Base-by-base conservation (phyloP, 2,888 invertebrate species). In the Drosophila bunnanda region DNA sequence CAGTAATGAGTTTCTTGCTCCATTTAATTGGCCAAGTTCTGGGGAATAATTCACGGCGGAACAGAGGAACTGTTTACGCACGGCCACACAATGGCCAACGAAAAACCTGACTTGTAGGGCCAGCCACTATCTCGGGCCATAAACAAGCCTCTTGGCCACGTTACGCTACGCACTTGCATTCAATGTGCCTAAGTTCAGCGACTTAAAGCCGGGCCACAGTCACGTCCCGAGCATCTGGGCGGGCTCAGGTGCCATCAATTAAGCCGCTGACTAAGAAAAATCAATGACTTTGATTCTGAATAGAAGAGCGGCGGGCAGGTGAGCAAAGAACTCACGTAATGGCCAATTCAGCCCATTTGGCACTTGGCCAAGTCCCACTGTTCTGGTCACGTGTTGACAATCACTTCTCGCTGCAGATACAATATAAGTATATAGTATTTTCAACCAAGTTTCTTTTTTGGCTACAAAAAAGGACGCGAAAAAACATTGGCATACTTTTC, bases 1-100 rank as follows among this genome's bases (percentile, higher is more conserved):
- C 76, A 57, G 77, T 85, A 85, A 88, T 85, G 88, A 75, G 86
- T 85, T 85, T 88, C 74, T 88, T 88, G 88, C 75, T 85, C 86
- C 68, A 81, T 80, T 85, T 83, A 73, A 78, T 79, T 77, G 71
- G 66, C 57, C 68, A 70, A 48, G 66, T 77, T 66, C 80, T 75
- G 65, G 67, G 76, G 77, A 82, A 61, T 67, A 41, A 41, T 67
- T 50, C 36, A 64, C 48, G 55, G 69, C 41, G 67, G 72, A 59
- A 53, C 67, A 58, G 34, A 70, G 54, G 25, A 25, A 65, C 65
- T 67, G 50, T 72, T 80, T 71, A 82, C 75, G 80, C 78, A 68
- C 80, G 76, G 78, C 75, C 71, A 55, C 44, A 25, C 67, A 65
- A 54, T 67, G 54, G 65, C 22, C 20, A 28, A 50, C 8, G 8